Percentiles rank a stretch among this genome's conserved stretches.
phyloP scores from a whole-genome alignment of 2,888 invertebrate species.

The Smittia aterrima region DNA sequence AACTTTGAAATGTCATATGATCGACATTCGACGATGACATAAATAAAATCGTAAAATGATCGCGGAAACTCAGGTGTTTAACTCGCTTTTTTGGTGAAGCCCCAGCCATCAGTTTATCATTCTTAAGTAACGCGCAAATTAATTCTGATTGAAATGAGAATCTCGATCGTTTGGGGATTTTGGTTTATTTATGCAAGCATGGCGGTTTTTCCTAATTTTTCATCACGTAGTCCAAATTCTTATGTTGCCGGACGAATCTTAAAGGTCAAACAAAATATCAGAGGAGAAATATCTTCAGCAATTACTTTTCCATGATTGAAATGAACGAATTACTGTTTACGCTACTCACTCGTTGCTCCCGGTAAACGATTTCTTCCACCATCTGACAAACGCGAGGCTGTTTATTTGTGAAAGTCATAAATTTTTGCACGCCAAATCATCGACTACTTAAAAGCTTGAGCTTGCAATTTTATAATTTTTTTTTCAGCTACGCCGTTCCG shows the following conservation, averaged over 20 bases:
- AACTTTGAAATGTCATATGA: too few relatives aligned
- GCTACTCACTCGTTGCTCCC: background rate
- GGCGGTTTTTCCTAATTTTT: background rate
- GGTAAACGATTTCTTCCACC: background rate
- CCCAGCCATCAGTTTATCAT: background rate
- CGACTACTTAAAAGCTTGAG: background rate
- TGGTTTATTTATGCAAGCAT: constrained; percentile 14
- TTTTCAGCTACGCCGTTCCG: background rate
- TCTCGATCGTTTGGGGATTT: background rate
- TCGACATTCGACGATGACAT: too few relatives aligned
- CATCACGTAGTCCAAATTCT: background rate
- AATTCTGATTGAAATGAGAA: too few relatives aligned
- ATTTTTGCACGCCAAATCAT: constrained; percentile 2
- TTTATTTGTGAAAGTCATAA: constrained; percentile 11
- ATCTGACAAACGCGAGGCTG: background rate
- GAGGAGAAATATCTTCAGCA: background rate
- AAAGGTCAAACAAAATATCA: constrained; percentile 10
- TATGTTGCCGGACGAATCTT: background rate
- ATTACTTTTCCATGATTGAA: too few relatives aligned
- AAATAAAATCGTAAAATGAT: too few relatives aligned
- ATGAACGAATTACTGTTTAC: background rate
- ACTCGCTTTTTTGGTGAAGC: too few relatives aligned
- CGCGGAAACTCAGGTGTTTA: too few relatives aligned
- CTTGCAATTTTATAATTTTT: constrained; percentile 9
- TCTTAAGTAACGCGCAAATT: too few relatives aligned